A percentile compares a stretch with the other conserved stretches of the same genome.
Conservation (phyloP, 2,113 vertebrate species). For the Thomomys bottae region DNA sequence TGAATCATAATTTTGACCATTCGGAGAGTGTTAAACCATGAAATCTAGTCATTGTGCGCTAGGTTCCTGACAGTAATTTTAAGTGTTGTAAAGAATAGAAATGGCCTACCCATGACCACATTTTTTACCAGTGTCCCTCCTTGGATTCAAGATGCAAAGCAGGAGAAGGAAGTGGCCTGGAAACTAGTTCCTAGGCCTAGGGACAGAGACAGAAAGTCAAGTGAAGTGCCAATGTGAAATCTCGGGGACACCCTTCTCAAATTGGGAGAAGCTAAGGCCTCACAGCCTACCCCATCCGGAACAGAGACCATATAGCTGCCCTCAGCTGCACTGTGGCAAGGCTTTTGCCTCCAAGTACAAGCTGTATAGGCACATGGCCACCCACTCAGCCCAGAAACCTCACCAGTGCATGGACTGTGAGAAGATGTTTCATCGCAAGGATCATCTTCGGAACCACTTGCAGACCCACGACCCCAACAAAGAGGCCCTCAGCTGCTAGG, state of each 20-base stretch:
- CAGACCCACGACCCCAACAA: conserved; percentile 99
- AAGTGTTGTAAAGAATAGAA: conserved; percentile 2
- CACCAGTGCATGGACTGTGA: conserved; percentile 99
- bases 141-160: conserved; percentile 93
- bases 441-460: conserved; percentile 98
- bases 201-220: conserved; percentile 87
- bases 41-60: background rate
- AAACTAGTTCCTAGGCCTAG: conserved; percentile 89
- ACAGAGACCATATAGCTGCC: conserved; percentile 96
- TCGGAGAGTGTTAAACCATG: background rate
- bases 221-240: conserved; percentile 93
- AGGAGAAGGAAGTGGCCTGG: conserved; percentile 93
- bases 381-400: conserved; percentile 98
- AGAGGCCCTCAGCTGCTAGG: conserved; percentile 98
- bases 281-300: conserved; percentile 90
- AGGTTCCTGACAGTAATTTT: background rate
- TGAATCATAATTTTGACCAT: background rate
- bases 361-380: conserved; percentile 99
- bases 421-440: conserved; percentile 99
- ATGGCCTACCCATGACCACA: conserved; percentile 97
- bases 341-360: conserved; percentile 99
- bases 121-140: conserved; percentile 91
- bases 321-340: conserved; percentile 96
- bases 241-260: conserved; percentile 91
- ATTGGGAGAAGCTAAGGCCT: conserved; percentile 94